phyloP scores from a whole-genome alignment of 2,113 vertebrate genomes.

The Saccopteryx bilineata region DNA sequence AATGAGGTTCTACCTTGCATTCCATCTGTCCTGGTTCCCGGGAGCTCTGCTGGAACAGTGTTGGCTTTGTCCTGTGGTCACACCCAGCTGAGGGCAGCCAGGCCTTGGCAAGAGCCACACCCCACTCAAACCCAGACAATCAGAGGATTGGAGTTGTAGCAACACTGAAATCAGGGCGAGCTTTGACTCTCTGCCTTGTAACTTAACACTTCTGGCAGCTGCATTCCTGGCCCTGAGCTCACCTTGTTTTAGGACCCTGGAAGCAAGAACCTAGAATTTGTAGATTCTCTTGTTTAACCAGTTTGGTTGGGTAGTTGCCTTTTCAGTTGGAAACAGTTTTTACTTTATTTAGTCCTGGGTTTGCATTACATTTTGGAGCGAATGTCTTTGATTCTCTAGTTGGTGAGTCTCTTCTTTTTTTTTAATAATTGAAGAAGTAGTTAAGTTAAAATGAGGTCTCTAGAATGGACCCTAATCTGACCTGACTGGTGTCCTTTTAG shows the following conservation, averaged over 20 bases:
- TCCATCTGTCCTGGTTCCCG: neutral
- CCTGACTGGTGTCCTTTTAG: neutral
- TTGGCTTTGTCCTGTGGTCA: neutral
- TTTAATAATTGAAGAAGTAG: neutral
- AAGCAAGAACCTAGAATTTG: neutral
- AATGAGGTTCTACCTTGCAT: neutral
- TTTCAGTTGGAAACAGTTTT: neutral
- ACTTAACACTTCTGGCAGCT: neutral
- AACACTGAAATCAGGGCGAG: neutral
- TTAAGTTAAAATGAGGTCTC: neutral
- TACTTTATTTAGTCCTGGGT: neutral
- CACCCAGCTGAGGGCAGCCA: neutral
- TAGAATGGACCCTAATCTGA: no score
- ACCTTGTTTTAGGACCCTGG: neutral
- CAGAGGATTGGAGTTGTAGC: neutral
- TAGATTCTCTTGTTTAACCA: neutral
- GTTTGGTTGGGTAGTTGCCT: slow-evolving; percentile 38
- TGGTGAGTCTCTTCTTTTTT: neutral
- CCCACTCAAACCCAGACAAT: no score
- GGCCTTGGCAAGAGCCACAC: no score
- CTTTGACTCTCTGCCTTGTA: neutral
- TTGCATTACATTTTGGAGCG: neutral
- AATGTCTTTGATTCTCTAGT: neutral
- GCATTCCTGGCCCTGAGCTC: neutral
- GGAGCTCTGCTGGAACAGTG: neutral